Evolutionary conservation across 2,797 vertebrate genomes (phyloP), one percentile per base, ranked within the genome.

Genomic region (Octomys mimax): DNA sequence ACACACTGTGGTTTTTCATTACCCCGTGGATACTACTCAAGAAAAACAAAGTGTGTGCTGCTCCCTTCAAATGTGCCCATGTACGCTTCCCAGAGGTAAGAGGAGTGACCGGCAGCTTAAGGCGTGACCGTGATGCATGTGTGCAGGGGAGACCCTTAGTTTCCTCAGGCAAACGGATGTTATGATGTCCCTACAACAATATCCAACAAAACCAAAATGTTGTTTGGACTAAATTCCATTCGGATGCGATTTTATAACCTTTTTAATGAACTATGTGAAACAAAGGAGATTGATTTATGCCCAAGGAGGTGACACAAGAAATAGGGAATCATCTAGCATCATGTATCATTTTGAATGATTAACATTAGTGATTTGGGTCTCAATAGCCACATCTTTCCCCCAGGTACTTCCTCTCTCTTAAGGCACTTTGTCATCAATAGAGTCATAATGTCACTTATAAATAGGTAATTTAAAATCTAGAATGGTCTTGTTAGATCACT

Each of bases 261-360:
- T 75, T 16, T 95, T 54, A 54, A 81, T 84, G 71, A 90, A 75
- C 79, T 42, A 73, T 42, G 31, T 57, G 5, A 64, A 81, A 0
- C 80, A 62, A 54, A 87, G 87, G 42, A 87, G 22, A 7, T 83
- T 93, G 39, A 19, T 75, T 80, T 62, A 57, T 78, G n/a, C 86
- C 49, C 71, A 61, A 94, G 52, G 28, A 94, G 9, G 71, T 85
- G 49, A 86, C 9, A 92, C 64, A 87, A 82, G 62, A 89, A 18
- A 77, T 26, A 21, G 81, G 77, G 79, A 46, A 54, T n/a, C 5
- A 33, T 33, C 68, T 49, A 70, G 79, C 31, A 92, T 8, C 33
- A 59, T 28, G 64, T 73, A 28, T 19, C 78, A n/a, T 64, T 89
- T 85, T 88, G 97, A 93, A 96, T 97, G 92, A 92, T 89, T 97